Conservation (phyloP, 2,888 invertebrate species). For the Melipona beecheii region DNA sequence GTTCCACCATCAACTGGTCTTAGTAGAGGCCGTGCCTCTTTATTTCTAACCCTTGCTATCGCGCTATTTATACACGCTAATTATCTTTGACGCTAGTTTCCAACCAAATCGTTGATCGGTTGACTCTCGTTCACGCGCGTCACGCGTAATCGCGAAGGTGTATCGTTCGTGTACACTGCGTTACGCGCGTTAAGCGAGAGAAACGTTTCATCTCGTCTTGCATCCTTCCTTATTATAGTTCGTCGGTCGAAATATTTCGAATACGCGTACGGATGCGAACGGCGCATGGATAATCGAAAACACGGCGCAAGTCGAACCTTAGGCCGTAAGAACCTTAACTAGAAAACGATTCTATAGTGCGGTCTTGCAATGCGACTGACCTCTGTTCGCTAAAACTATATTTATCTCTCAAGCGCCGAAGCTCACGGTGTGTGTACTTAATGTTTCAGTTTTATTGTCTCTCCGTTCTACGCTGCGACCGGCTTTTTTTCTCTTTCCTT, state of each 20-base stretch:
- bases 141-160: neutral
- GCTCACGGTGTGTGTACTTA: slow-evolving; percentile 73
- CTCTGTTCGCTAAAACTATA: slow-evolving; percentile 80
- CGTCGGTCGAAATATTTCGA: neutral
- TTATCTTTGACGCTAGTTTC: neutral
- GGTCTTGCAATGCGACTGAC: slow-evolving; percentile 78
- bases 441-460: slow-evolving; percentile 77
- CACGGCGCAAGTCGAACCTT: neutral
- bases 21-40: neutral
- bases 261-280: neutral
- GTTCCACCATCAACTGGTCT: neutral
- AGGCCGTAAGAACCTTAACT: slow-evolving; percentile 26
- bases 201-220: neutral
- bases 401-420: slow-evolving; percentile 75
- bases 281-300: neutral
- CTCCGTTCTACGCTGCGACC: slow-evolving; percentile 42
- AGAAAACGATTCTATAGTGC: slow-evolving; percentile 63
- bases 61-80: neutral
- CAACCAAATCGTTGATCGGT: too few species aligned
- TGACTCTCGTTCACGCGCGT: neutral
- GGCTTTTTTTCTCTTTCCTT: slow-evolving; percentile 11
- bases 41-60: neutral
- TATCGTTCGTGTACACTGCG: neutral
- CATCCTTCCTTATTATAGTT: neutral
- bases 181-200: neutral